Conservation (phyloP, 30 jellyfish, hydroid and myxozoan genomes). For the Sanderia malayensis region DNA sequence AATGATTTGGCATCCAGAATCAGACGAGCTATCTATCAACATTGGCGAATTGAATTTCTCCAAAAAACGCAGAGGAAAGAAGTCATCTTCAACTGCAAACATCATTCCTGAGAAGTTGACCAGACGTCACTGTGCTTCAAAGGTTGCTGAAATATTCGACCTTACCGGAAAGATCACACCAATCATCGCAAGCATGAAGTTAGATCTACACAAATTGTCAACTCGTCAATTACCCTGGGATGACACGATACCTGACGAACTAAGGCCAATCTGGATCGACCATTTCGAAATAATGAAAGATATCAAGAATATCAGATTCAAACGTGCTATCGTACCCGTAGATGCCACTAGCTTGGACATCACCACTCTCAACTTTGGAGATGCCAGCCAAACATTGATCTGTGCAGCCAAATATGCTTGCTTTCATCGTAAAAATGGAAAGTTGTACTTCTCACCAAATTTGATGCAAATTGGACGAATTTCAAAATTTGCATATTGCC, state of each 20-base stretch:
- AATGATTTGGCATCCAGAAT: conserved; percentile 23
- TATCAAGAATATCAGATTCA: neutral
- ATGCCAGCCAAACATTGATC: neutral
- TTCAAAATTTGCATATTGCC: too few relatives aligned
- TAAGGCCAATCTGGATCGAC: neutral
- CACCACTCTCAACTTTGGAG: neutral
- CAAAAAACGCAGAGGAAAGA: conserved; percentile 15
- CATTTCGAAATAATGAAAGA: neutral
- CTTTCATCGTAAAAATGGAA: too few relatives aligned
- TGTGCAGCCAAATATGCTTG: neutral
- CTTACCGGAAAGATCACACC: conserved; percentile 18
- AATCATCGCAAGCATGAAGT: neutral
- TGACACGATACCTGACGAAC: conserved; percentile 6
- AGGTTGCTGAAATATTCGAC: conserved; percentile 35
- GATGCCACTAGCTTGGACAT: neutral
- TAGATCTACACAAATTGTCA: conserved; percentile 6
- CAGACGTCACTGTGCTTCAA: conserved; percentile 43
- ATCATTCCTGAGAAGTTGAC: neutral
- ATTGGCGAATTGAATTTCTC: conserved; percentile 27
- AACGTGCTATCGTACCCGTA: neutral
- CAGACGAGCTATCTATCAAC: conserved; percentile 20
- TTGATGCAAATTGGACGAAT: too few relatives aligned
- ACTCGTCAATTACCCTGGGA: conserved; percentile 12
- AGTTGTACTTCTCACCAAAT: too few relatives aligned
- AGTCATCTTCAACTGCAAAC: neutral